Conservation (phyloP, 2,888 invertebrate species). For the Leptura quadrifasciata region DNA sequence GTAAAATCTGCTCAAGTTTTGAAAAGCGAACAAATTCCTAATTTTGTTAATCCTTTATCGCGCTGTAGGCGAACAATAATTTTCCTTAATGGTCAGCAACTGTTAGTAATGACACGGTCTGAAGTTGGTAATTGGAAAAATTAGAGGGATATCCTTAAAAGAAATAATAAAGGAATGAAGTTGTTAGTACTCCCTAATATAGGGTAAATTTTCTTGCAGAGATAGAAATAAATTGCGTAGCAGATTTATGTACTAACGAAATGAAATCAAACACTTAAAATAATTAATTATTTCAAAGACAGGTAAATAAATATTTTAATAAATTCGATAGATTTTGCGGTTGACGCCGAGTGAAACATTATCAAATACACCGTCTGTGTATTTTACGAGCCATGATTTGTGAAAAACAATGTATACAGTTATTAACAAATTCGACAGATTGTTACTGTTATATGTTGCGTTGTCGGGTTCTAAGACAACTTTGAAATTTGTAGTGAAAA, state of each 20-base stretch:
- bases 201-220: slow-evolving; percentile 23
- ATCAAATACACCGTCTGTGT: no score
- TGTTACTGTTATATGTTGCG: no score
- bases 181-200: slow-evolving; percentile 20
- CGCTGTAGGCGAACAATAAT: slow-evolving; percentile 58
- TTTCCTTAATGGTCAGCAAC: slow-evolving; percentile 66
- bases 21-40: slow-evolving; percentile 58
- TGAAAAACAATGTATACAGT: no score
- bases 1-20: slow-evolving; percentile 31
- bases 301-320: no score
- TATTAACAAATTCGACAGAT: no score
- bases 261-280: background rate
- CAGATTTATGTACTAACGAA: slow-evolving; percentile 29
- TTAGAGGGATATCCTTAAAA: slow-evolving; percentile 26
- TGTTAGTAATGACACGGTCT: slow-evolving; percentile 68
- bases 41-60: slow-evolving; percentile 61
- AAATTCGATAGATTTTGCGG: no score
- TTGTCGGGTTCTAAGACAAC: no score
- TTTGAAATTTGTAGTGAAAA: no score
- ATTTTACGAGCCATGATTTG: no score
- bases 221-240: slow-evolving; percentile 5
- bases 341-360: no score
- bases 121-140: slow-evolving; percentile 66
- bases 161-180: slow-evolving; percentile 32
- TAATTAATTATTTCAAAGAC: no score